Evolutionary conservation across 1,140 invertebrate genomes (phyloP).

Genomic region (Amphibalanus amphitrite): DNA sequence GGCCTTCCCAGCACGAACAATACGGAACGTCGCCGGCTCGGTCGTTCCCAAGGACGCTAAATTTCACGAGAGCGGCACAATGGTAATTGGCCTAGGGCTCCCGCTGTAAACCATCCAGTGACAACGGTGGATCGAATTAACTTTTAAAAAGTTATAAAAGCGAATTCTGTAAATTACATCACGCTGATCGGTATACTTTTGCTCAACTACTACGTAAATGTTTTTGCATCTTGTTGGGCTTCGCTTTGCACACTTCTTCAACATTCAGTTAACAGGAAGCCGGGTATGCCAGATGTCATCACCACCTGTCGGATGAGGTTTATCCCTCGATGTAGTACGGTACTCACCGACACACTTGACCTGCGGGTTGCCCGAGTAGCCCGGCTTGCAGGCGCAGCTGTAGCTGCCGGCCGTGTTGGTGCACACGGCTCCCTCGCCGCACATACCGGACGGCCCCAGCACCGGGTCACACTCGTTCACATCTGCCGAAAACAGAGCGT

Average conservation of each 20-base stretch:
- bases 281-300: too few relatives aligned
- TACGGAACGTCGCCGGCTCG: not conserved
- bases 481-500: slow-evolving; percentile 36
- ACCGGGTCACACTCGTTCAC: slow-evolving; percentile 77
- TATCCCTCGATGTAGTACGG: too few relatives aligned
- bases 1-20: not conserved
- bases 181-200: too few relatives aligned
- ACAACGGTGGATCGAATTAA: too few relatives aligned
- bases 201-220: too few relatives aligned
- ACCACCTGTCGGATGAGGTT: too few relatives aligned
- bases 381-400: slow-evolving; percentile 20
- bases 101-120: too few relatives aligned
- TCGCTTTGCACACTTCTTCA: too few relatives aligned
- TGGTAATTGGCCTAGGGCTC: not conserved
- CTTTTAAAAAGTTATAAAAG: too few relatives aligned
- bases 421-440: slow-evolving; percentile 67
- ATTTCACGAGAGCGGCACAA: not conserved
- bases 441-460: slow-evolving; percentile 58
- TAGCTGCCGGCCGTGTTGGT: slow-evolving; percentile 38
- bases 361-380: slow-evolving; percentile 21
- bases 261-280: too few relatives aligned
- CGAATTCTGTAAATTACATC: too few relatives aligned
- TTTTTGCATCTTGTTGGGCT: too few relatives aligned
- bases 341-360: slow-evolving; percentile 19
- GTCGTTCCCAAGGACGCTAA: not conserved